A percentile compares a stretch with the other conserved stretches of the same genome.
phyloP scores from a whole-genome alignment of 2,888 invertebrate genomes.

The Sepioteuthis lessoniana region DNA sequence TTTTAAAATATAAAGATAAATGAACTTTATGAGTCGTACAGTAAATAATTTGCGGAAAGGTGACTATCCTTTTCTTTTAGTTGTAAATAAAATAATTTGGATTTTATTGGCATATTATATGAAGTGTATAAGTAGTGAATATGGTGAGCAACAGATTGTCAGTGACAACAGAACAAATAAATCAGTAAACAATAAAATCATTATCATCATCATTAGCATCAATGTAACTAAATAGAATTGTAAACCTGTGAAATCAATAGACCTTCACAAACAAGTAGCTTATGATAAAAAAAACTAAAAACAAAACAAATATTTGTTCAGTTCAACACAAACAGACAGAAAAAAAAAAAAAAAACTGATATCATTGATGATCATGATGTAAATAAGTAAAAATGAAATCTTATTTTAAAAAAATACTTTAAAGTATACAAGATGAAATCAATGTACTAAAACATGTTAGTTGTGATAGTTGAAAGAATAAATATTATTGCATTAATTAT shows the following conservation, averaged over 20 bases:
- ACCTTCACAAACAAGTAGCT: conserved; percentile 10
- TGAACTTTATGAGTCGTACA: not conserved
- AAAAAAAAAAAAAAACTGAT: not conserved
- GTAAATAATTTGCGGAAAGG: not conserved
- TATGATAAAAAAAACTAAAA: not conserved
- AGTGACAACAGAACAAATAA: conserved; percentile 2
- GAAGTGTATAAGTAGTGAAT: not conserved
- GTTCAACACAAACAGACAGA: not conserved
- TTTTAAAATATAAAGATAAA: not conserved
- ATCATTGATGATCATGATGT: not conserved
- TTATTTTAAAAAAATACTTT: not conserved
- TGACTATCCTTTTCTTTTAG: not conserved
- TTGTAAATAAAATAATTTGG: not conserved
- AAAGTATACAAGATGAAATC: not conserved
- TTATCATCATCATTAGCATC: not conserved
- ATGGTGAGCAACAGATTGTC: not conserved
- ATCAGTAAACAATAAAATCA: conserved; percentile 21
- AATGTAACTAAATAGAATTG: not conserved
- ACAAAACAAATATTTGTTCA: not conserved
- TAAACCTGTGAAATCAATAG: conserved; percentile 33
- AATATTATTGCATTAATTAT: not conserved
- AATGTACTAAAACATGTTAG: not conserved
- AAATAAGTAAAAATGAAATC: not conserved
- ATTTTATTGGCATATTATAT: not conserved
- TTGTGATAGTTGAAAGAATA: not conserved